Conservation (phyloP, 2,113 vertebrate species). For the Melanostigma gelatinosum region DNA sequence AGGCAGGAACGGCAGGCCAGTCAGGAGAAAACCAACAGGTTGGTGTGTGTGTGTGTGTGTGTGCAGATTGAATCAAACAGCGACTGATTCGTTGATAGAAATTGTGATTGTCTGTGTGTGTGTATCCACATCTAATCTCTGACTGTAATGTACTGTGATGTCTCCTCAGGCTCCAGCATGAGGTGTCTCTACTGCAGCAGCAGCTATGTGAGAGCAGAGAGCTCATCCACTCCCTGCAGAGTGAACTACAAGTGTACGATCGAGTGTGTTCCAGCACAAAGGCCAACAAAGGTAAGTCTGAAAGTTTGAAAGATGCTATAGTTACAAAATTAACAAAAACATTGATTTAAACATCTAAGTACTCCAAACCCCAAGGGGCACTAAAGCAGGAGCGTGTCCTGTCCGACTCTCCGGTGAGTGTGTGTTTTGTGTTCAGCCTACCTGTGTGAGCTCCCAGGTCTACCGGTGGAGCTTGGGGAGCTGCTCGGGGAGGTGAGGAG, state of each 20-base stretch:
- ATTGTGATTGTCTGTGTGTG: not conserved
- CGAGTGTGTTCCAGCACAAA: slow-evolving; percentile 77
- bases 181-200: slow-evolving; percentile 88
- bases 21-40: slow-evolving; percentile 90
- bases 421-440: slow-evolving; percentile 48
- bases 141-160: not conserved
- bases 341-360: too few relatives aligned
- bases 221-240: slow-evolving; percentile 87
- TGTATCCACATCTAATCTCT: not conserved
- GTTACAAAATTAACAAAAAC: too few relatives aligned
- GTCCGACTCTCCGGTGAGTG: not conserved
- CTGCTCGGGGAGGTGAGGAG: slow-evolving; percentile 86
- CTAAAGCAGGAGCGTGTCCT: not conserved
- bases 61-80: not conserved
- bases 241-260: slow-evolving; percentile 87
- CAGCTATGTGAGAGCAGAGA: slow-evolving; percentile 89
- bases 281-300: slow-evolving; percentile 81
- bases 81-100: not conserved
- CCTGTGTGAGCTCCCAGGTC: slow-evolving; percentile 71
- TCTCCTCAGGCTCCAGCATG: slow-evolving; percentile 87
- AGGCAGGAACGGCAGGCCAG: slow-evolving; percentile 83
- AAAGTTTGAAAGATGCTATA: too few relatives aligned
- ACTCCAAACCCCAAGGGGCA: not conserved
- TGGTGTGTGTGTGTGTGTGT: not conserved
- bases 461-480: slow-evolving; percentile 80